Conservation (phyloP, 2,797 vertebrate genomes). For the Alcedo quadribrachys region DNA sequence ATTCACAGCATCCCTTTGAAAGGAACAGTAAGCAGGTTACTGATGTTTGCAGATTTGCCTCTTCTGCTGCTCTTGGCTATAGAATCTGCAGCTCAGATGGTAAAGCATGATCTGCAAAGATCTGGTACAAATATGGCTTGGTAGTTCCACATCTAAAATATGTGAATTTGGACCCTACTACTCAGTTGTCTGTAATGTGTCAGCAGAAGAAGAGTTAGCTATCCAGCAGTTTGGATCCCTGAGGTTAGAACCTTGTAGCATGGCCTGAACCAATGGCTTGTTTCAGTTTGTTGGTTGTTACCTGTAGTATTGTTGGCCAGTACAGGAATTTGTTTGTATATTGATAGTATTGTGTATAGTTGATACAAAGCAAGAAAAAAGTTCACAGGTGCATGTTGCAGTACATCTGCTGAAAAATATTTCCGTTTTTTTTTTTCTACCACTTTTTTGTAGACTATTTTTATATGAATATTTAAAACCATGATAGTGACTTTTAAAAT, state of each 20-base stretch:
- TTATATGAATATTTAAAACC: background rate
- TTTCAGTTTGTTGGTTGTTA: background rate
- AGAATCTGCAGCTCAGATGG: background rate
- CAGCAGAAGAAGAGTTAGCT: background rate
- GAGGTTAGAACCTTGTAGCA: background rate
- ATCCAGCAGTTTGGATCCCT: background rate
- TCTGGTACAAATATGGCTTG: background rate
- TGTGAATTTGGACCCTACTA: background rate
- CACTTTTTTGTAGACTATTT: background rate
- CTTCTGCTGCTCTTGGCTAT: background rate
- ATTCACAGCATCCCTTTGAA: background rate
- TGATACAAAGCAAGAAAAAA: background rate
- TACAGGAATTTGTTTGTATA: background rate
- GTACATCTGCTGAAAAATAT: background rate
- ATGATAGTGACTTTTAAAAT: background rate
- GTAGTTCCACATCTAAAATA: background rate
- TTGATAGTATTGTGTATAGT: background rate
- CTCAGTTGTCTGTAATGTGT: background rate
- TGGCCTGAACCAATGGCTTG: background rate
- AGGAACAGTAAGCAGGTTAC: background rate
- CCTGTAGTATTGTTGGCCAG: background rate
- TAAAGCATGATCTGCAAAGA: background rate
- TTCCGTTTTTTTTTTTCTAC: background rate
- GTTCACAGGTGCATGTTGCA: background rate
- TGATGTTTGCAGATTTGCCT: background rate